Conservation (phyloP, 1,140 invertebrate genomes). For the Drosophila santomea region DNA sequence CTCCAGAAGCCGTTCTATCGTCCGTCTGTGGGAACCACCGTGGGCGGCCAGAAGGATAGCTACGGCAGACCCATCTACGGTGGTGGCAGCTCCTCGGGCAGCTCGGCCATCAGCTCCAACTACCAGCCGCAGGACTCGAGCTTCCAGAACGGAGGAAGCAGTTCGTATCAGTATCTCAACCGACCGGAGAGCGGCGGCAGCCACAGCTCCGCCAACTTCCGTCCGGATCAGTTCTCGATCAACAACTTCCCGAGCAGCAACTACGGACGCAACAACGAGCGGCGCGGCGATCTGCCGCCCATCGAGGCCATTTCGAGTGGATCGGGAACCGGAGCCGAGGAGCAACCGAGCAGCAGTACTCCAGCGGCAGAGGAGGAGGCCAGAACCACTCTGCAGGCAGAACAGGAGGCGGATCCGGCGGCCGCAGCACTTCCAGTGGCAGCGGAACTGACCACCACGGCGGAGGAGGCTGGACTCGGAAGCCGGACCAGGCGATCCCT, state of each 20-base stretch:
- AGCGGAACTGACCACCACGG: constrained; percentile 31
- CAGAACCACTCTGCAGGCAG: constrained; percentile 65
- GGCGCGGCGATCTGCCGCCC: constrained; percentile 70
- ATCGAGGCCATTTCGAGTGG: constrained; percentile 68
- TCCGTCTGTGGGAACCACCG: constrained; percentile 34
- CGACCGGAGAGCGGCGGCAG: constrained; percentile 72
- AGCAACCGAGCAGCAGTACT: constrained; percentile 66
- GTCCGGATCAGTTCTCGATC: constrained; percentile 74
- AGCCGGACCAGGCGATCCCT: constrained; percentile 60
- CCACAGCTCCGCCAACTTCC: constrained; percentile 71
- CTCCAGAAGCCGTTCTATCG: constrained; percentile 82
- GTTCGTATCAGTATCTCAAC: constrained; percentile 80
- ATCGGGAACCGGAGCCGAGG: constrained; percentile 29
- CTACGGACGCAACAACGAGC: constrained; percentile 80
- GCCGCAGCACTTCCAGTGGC: constrained; percentile 19
- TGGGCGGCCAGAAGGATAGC: constrained; percentile 66
- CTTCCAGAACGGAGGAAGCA: constrained; percentile 62
- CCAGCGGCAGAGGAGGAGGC: constrained; percentile 72
- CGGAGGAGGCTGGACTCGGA: constrained; percentile 26
- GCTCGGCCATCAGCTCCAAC: constrained; percentile 71
- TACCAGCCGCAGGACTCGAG: constrained; percentile 73
- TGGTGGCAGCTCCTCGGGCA: constrained; percentile 37
- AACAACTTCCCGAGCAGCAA: constrained; percentile 78
- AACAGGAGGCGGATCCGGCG: constrained; percentile 45
- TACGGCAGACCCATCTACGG: constrained; percentile 78